A percentile compares a stretch with the other conserved stretches of the same genome.
Evolutionary conservation across 2,888 invertebrate species (phyloP).

Genomic region (Parnassius smintheus): DNA sequence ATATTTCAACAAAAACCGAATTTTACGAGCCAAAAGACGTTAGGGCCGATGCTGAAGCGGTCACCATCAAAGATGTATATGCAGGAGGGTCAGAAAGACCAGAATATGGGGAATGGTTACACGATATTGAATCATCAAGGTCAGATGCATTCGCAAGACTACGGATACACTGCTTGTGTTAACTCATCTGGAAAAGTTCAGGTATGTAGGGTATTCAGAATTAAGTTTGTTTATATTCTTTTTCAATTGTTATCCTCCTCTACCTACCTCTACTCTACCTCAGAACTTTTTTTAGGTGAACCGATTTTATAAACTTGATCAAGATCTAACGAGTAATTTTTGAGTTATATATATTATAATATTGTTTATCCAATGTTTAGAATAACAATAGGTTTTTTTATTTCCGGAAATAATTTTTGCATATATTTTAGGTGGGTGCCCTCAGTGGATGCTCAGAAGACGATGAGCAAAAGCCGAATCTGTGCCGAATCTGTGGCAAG

Average conservation of each 20-base stretch:
- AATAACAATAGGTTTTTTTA: too few relatives aligned
- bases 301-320: too few relatives aligned
- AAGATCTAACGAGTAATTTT: too few relatives aligned
- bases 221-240: too few relatives aligned
- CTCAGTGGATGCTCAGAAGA: slow-evolving; percentile 84
- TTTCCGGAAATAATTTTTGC: neutral
- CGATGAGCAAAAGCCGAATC: slow-evolving; percentile 90
- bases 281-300: too few relatives aligned
- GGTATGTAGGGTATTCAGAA: slow-evolving; percentile 37
- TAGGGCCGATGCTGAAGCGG: slow-evolving; percentile 60
- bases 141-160: slow-evolving; percentile 66
- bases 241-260: too few relatives aligned
- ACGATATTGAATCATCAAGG: slow-evolving; percentile 61
- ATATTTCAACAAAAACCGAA: slow-evolving; percentile 71
- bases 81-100: slow-evolving; percentile 62
- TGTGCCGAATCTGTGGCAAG: slow-evolving; percentile 97
- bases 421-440: slow-evolving; percentile 58
- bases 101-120: slow-evolving; percentile 55
- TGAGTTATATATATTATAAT: too few relatives aligned
- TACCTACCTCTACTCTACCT: too few relatives aligned
- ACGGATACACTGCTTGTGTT: slow-evolving; percentile 62
- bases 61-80: slow-evolving; percentile 64
- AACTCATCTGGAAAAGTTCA: slow-evolving; percentile 67
- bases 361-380: too few relatives aligned
- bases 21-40: slow-evolving; percentile 51